Evolutionary conservation across 2,113 vertebrate genomes (phyloP), one percentile per base, ranked within the genome.

Genomic region (Actenoides hombroni): DNA sequence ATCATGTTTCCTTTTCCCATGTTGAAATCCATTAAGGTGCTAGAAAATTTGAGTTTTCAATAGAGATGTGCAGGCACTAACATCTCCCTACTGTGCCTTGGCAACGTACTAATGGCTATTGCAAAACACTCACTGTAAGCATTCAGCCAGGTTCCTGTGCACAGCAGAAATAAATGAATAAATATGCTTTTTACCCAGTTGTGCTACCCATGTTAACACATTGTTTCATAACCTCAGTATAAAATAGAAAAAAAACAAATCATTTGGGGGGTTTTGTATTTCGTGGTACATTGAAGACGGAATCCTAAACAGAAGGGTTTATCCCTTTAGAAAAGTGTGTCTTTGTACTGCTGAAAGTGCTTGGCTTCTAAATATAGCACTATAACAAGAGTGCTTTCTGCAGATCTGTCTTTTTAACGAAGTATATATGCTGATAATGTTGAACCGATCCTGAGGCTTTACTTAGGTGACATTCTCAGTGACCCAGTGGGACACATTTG

Each of bases 111-210:
- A 81, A 94, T 67, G 87, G 79, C 74, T 94, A 13, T 29, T 79
- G 54, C 51, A 25, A 89, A 95, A 78, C 86, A 48, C 83, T 85
- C 88, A 13, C 46, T 86, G 83, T 70, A 83, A 97, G 95, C 79
- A 42, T 94, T 95, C 93, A 95, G 95, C 83, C 33, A n/a, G n/a
- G 49, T 31, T 73, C 94, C 89, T 97, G 88, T 95, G 95, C 90
- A 67, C 12, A 76, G 95, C 95, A 95, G 84, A 96, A 96, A 92
- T 59, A 96, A 94, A 95, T 90, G 59, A 96, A 95, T 94, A 96
- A 97, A 91, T 87, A 90, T 67, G 86, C 91, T 97, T 94, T 94
- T 95, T 68, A 39, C 83, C 68, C 31, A 78, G 61, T 96, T 79
- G 86, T 91, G 78, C 93, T 87, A 76, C 73, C 93, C 42, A 51